phyloP scores from a whole-genome alignment of 2,888 invertebrate genomes.

The Sinodicranocentrus sp. region DNA sequence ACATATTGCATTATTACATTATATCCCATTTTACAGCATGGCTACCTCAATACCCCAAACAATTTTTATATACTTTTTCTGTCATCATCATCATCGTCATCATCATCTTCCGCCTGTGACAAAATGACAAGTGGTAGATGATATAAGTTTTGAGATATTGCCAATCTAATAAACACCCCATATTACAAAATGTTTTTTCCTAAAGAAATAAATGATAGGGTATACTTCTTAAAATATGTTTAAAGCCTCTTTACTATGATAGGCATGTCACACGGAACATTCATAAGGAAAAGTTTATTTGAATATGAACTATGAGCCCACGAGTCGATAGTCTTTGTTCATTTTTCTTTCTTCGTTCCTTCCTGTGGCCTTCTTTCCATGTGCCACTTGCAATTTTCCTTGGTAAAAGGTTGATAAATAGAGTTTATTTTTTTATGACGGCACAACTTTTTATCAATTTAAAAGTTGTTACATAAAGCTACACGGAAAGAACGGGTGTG shows the following conservation, averaged over 20 bases:
- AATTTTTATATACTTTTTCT: conserved; percentile 21
- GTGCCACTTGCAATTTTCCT: no score
- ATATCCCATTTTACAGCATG: neutral
- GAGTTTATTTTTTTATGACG: no score
- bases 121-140: conserved; percentile 62
- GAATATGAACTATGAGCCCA: neutral
- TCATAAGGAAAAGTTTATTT: neutral
- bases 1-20: neutral
- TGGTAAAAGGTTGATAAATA: no score
- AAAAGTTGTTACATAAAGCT: no score
- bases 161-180: conserved; percentile 58
- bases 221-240: neutral
- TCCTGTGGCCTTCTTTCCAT: neutral
- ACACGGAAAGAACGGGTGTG: no score
- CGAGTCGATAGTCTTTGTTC: neutral
- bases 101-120: conserved; percentile 30
- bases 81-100: conserved; percentile 44
- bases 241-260: neutral
- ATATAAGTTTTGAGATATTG: conserved; percentile 57
- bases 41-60: neutral
- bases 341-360: neutral
- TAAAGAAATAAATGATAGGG: neutral
- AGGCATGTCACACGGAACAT: neutral
- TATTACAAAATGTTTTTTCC: neutral
- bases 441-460: no score